Evolutionary conservation across 2,113 vertebrate genomes (phyloP).

Genomic region (Amphiprion percula): DNA sequence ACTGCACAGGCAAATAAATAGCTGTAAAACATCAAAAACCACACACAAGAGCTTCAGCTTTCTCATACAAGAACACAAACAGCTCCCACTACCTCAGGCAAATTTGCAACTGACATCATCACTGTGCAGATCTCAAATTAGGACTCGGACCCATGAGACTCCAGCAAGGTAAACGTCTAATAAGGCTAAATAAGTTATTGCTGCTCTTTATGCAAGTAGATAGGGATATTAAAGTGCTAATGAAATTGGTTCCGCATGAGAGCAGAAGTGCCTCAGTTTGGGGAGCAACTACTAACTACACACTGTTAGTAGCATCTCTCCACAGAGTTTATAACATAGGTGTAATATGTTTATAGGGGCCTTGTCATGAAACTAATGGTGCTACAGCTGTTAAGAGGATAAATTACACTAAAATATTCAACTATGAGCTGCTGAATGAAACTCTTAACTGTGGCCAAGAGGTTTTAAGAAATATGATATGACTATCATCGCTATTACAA

Average conservation of each 20-base stretch:
- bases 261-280: conserved; percentile 44
- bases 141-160: conserved; percentile 56
- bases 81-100: conserved; percentile 25
- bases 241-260: conserved; percentile 71
- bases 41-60: not conserved
- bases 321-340: conserved; percentile 35
- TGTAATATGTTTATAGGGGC: conserved; percentile 19
- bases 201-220: conserved; percentile 66
- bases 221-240: conserved; percentile 74
- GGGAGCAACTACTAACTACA: conserved; percentile 50
- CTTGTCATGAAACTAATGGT: conserved; percentile 6
- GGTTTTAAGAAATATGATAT: not conserved
- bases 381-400: not conserved
- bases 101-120: conserved; percentile 52
- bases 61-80: not conserved
- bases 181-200: conserved; percentile 74
- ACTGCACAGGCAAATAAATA: not conserved
- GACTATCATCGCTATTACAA: not conserved
- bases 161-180: conserved; percentile 72
- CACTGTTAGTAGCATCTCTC: conserved; percentile 20
- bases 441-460: not conserved
- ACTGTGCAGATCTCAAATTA: conserved; percentile 60
- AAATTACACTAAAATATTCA: not conserved
- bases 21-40: not conserved
- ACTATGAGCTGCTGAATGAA: not conserved